phyloP scores from a whole-genome alignment of 2,888 invertebrate species.

The Caenorhabditis panamensis region DNA sequence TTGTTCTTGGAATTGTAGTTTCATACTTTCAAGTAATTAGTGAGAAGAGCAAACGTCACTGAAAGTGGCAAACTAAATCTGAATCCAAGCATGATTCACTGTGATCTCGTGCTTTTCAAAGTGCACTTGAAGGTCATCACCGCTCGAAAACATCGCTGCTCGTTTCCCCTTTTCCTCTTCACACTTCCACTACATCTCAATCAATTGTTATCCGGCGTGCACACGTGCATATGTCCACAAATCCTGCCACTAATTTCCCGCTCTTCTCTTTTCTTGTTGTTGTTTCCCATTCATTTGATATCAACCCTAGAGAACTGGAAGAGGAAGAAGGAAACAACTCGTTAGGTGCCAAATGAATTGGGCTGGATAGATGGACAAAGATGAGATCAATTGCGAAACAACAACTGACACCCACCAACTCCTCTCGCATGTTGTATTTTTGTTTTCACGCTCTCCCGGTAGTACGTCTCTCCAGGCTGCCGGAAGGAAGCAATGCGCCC shows the following conservation, averaged over 20 bases:
- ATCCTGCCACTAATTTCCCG: not conserved
- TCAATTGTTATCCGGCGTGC: constrained; percentile 16
- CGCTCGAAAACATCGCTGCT: constrained; percentile 7
- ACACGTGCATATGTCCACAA: constrained; percentile 17
- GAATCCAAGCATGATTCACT: not conserved
- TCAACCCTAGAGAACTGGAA: constrained; percentile 20
- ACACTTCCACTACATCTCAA: not conserved
- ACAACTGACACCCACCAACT: constrained; percentile 52
- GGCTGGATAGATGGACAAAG: constrained; percentile 55
- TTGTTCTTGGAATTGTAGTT: constrained; percentile 3
- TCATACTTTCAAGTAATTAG: not conserved
- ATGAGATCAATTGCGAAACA: constrained; percentile 56
- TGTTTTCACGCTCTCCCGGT: constrained; percentile 54
- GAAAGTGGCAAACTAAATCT: not conserved
- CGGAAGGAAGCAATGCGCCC: not conserved
- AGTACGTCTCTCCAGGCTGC: constrained; percentile 20
- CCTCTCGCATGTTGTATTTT: constrained; percentile 35
- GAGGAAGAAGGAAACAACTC: constrained; percentile 20
- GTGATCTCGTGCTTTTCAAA: constrained; percentile 13
- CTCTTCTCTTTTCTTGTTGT: constrained; percentile 3
- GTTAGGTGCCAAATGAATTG: constrained; percentile 51
- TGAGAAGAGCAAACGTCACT: not conserved
- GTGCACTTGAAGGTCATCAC: constrained; percentile 3
- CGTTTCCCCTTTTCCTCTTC: constrained; percentile 8
- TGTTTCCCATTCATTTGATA: not conserved